Conservation (phyloP, 2,113 vertebrate genomes). For the Passer montanus region DNA sequence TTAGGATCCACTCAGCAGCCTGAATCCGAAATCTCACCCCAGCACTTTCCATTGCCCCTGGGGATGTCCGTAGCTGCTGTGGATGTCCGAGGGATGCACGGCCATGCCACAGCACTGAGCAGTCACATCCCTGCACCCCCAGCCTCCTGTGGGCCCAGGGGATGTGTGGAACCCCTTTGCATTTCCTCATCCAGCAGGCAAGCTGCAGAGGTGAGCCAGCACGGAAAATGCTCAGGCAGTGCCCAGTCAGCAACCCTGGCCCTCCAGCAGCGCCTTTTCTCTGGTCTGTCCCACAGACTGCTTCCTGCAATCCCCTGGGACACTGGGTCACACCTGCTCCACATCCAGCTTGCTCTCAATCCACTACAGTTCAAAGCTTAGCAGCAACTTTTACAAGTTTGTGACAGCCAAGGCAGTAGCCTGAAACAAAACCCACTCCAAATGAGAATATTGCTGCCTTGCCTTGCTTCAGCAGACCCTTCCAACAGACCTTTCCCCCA, state of each 20-base stretch:
- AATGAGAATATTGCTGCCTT: background rate
- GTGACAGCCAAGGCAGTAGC: background rate
- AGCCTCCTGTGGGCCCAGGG: background rate
- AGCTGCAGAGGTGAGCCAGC: background rate
- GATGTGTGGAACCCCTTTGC: background rate
- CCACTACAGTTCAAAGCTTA: background rate
- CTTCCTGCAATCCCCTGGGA: background rate
- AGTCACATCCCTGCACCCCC: background rate
- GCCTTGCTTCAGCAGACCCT: background rate
- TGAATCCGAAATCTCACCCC: background rate
- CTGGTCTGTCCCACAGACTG: background rate
- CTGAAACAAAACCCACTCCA: background rate
- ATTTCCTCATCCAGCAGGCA: background rate
- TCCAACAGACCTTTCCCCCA: background rate
- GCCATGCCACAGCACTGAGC: background rate
- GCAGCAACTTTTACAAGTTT: background rate
- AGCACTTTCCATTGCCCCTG: background rate
- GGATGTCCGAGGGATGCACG: rapidly evolving
- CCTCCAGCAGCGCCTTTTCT: background rate
- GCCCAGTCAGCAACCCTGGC: background rate
- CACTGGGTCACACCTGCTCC: background rate
- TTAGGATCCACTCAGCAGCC: background rate
- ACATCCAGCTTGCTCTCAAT: background rate
- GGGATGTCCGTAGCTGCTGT: background rate
- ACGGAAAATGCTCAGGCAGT: background rate